Percentiles rank a stretch among this genome's conserved stretches.
phyloP scores from a whole-genome alignment of 2,113 vertebrate genomes.

The Sapajus apella region DNA sequence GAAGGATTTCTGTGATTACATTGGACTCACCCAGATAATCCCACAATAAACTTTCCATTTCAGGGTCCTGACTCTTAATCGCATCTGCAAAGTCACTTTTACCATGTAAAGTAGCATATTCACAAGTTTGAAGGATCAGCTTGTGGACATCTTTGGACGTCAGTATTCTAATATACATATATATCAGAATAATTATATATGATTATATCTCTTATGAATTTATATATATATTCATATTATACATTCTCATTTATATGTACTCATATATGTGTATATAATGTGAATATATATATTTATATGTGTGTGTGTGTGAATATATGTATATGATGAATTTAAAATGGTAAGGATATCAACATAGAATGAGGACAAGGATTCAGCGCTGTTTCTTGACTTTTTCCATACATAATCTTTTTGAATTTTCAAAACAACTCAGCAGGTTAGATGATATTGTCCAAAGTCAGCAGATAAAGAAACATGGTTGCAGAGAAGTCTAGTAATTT shows the following conservation, averaged over 20 bases:
- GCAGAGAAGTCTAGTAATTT: neutral
- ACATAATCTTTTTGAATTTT: neutral
- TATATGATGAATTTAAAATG: neutral
- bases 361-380: neutral
- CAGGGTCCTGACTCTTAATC: neutral
- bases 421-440: neutral
- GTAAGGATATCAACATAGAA: neutral
- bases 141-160: neutral
- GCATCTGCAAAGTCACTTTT: neutral
- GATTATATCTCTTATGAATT: neutral
- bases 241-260: no score
- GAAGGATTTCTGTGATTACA: neutral
- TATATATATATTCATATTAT: neutral
- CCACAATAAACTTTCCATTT: neutral
- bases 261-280: neutral
- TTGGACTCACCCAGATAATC: neutral
- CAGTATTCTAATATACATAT: neutral
- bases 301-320: neutral
- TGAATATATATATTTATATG: neutral
- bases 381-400: neutral
- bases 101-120: neutral
- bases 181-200: neutral
- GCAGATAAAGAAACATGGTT: neutral
- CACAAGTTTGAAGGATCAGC: neutral
- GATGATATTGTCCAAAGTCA: neutral